Conservation (phyloP, 2,797 vertebrate species). For the Etheostoma nigrum region DNA sequence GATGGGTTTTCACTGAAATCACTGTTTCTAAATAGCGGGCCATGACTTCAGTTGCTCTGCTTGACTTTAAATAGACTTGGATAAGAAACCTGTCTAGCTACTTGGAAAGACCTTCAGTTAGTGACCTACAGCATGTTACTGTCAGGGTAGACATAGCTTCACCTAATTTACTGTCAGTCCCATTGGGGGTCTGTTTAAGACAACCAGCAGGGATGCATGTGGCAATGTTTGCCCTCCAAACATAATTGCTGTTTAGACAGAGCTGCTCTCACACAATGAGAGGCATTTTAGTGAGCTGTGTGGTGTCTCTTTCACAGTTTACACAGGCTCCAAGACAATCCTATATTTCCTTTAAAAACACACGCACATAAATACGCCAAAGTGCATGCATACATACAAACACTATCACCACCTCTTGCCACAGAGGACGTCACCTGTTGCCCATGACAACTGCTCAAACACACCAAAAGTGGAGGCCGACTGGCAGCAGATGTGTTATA, state of each 20-base stretch:
- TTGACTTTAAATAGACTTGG: slow-evolving; percentile 72
- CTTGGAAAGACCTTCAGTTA: slow-evolving; percentile 70
- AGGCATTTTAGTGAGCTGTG: slow-evolving; percentile 62
- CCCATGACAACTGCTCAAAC: slow-evolving; percentile 75
- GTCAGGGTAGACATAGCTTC: slow-evolving; percentile 65
- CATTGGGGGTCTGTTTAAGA: slow-evolving; percentile 51
- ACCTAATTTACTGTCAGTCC: slow-evolving; percentile 65
- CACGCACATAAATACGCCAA: slow-evolving; percentile 20
- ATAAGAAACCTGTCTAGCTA: slow-evolving; percentile 58
- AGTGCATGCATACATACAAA: slow-evolving; percentile 43
- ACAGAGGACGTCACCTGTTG: slow-evolving; percentile 68
- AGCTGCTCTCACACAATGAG: slow-evolving; percentile 74
- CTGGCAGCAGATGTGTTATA: slow-evolving; percentile 49
- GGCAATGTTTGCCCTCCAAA: slow-evolving; percentile 44
- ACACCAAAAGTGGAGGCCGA: slow-evolving; percentile 31
- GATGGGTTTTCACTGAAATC: slow-evolving; percentile 40
- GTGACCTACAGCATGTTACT: slow-evolving; percentile 70
- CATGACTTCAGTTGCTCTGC: slow-evolving; percentile 54
- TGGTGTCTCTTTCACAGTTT: slow-evolving; percentile 73
- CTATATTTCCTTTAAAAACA: slow-evolving; percentile 56
- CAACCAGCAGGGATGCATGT: slow-evolving; percentile 55
- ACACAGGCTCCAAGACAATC: slow-evolving; percentile 61
- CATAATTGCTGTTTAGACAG: slow-evolving; percentile 67
- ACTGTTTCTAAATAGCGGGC: slow-evolving; percentile 38
- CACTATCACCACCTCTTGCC: slow-evolving; percentile 45